Base-by-base conservation (phyloP, 2,113 vertebrate genomes). In the Rattus rattus region DNA sequence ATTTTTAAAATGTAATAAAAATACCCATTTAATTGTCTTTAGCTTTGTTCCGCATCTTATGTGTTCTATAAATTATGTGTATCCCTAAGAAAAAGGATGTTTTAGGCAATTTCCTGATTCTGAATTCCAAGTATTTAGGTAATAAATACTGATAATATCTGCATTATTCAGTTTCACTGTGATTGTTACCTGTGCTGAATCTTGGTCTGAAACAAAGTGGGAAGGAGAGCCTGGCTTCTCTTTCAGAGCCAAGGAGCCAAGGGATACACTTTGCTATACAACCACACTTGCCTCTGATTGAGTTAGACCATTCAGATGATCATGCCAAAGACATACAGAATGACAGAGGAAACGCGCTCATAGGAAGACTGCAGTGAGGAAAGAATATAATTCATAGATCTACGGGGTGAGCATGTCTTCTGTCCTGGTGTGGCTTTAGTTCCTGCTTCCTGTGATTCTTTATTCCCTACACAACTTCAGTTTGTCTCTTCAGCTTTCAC, bases 281-380 rank as follows among this genome's bases (percentile, higher is more conserved):
- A 20, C 59, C 59, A 28, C 24, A 39, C 19, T n/a, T 1, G 0
- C 43, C 56, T 90, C 1, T 75, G 75, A 33, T 9, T 49, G 67
- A 22, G 39, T 54, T 43, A 63, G 43, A 9, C 19, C 5, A 17
- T 61, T 52, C 76, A 19, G 8, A 70, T 39, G 59, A 85, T 13
- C 9, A n/a, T 67, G 26, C 9, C 2, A 7, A 39, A 36, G 47
- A 8, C 77, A 30, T 7, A 87, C 26, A 9, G 16, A 75, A 22
- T 13, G n/a, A 36, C 7, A 75, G 16, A 67, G 22, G 0, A 5
- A 24, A 75, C 20, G 17, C 16, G 3, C 1, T 47, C 26, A 30
- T 63, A 26, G 69, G 20, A 20, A 88, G 63, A 14, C 56, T 63
- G 54, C 26, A 16, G 54, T 1, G 1, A 4, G 14, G 26, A 79